Evolutionary conservation across 2,888 invertebrate genomes (phyloP).

Genomic region (Andrena minutula): DNA sequence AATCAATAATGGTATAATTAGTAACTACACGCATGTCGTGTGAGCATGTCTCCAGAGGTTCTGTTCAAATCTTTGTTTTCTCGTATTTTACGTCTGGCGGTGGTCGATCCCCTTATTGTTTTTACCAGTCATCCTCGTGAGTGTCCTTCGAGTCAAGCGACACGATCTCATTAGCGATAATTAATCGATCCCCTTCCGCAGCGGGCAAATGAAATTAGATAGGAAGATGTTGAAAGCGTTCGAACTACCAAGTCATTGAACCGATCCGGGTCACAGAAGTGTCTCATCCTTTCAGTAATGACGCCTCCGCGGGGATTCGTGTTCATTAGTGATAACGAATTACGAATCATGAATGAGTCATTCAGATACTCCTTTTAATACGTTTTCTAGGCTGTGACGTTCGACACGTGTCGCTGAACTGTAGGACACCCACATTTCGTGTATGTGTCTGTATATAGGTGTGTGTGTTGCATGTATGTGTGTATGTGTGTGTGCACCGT

Average conservation of each 20-base stretch:
- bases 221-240: conserved; percentile 2
- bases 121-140: conserved; percentile 33
- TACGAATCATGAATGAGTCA: not conserved
- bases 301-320: not conserved
- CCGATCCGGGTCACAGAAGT: not conserved
- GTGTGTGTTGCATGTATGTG: conserved; percentile 41
- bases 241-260: not conserved
- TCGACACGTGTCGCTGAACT: conserved; percentile 33
- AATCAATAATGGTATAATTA: conserved; percentile 79
- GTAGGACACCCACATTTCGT: conserved; percentile 16
- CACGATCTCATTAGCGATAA: not conserved
- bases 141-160: conserved; percentile 19
- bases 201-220: not conserved
- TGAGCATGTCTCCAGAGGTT: conserved; percentile 80
- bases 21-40: conserved; percentile 81
- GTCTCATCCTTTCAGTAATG: not conserved
- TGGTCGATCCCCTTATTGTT: conserved; percentile 53
- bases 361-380: not conserved
- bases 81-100: conserved; percentile 41
- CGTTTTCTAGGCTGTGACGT: not conserved
- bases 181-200: not conserved
- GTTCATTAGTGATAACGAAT: not conserved
- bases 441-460: conserved; percentile 10
- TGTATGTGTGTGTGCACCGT: conserved; percentile 49
- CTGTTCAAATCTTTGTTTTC: conserved; percentile 51